Percentiles rank a stretch among this genome's conserved stretches.
Evolutionary conservation across 1,140 invertebrate genomes (phyloP).

Genomic region (Trachymyrmex septentrionalis): DNA sequence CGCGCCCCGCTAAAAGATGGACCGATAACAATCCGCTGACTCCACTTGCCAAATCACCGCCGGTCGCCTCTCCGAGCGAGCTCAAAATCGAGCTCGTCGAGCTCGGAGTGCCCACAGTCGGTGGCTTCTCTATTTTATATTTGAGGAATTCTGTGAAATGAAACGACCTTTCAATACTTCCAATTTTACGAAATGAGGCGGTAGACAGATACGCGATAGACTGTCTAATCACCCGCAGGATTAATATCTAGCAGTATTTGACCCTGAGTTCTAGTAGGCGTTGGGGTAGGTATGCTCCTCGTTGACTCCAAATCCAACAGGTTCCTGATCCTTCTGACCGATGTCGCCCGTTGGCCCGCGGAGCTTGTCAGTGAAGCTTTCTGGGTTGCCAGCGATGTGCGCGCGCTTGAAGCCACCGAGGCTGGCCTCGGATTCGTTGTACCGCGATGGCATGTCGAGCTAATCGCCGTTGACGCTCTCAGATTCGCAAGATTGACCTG

Average conservation of each 20-base stretch:
- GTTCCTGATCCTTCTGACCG: conserved; percentile 92
- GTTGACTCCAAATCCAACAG: conserved; percentile 89
- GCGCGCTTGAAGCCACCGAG: conserved; percentile 83
- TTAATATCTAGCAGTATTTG: conserved; percentile 94
- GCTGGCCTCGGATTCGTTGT: conserved; percentile 81
- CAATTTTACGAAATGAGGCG: neutral
- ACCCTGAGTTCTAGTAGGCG: conserved; percentile 90
- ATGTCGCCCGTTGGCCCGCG: conserved; percentile 89
- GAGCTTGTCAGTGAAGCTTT: conserved; percentile 81
- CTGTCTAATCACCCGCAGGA: conserved; percentile 89
- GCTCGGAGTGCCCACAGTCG: conserved; percentile 86
- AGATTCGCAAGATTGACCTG: conserved; percentile 86
- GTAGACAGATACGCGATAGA: conserved; percentile 19
- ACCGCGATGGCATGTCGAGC: conserved; percentile 83
- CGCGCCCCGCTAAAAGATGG: conserved; percentile 95
- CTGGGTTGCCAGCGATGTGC: conserved; percentile 80
- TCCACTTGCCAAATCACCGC: conserved; percentile 88
- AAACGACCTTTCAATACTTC: neutral
- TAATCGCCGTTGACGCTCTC: conserved; percentile 85
- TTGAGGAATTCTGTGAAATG: conserved; percentile 92
- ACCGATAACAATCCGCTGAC: conserved; percentile 97
- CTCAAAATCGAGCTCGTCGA: conserved; percentile 85
- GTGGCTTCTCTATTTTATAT: conserved; percentile 95
- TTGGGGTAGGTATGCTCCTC: conserved; percentile 90
- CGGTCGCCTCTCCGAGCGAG: conserved; percentile 81